A percentile compares a stretch with the other conserved stretches of the same genome.
phyloP scores from a whole-genome alignment of 2,797 vertebrate genomes.

The Sitta carolinensis region DNA sequence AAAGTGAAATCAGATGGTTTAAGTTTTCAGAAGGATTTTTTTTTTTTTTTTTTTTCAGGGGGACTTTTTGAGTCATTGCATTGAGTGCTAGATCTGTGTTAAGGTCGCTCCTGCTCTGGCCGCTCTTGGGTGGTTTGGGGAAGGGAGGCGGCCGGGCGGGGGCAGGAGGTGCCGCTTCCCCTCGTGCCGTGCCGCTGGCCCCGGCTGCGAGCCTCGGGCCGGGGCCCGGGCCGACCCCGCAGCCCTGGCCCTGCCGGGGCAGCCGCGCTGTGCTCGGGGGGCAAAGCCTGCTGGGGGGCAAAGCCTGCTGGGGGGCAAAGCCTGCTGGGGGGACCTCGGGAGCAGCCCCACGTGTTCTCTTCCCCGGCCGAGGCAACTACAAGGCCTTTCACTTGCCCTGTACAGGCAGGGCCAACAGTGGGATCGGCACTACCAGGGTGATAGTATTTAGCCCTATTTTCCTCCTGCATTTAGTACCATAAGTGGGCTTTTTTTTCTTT shows the following conservation, averaged over 20 bases:
- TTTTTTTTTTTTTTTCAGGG: slow-evolving; percentile 19
- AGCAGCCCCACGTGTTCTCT: neutral
- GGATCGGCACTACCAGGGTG: neutral
- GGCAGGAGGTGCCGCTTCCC: neutral
- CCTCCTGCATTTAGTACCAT: slow-evolving; percentile 37
- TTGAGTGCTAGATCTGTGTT: slow-evolving; percentile 26
- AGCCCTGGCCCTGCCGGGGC: no score
- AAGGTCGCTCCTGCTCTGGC: slow-evolving; percentile 56
- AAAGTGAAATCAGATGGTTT: slow-evolving; percentile 67
- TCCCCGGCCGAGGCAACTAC: neutral
- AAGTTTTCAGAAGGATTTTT: slow-evolving; percentile 59
- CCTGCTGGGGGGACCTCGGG: neutral
- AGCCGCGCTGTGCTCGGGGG: neutral
- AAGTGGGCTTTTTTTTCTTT: neutral
- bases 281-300: neutral
- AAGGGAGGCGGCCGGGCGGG: neutral
- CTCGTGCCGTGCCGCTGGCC: neutral
- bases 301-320: neutral
- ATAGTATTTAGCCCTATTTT: slow-evolving; percentile 42
- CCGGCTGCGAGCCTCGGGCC: neutral
- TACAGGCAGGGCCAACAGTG: neutral
- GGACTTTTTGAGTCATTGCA: slow-evolving; percentile 59
- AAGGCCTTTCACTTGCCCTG: neutral
- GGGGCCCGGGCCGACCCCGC: no score
- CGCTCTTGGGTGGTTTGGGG: slow-evolving; percentile 32